Percentiles rank a stretch among this genome's conserved stretches.
These are phyloP conservation scores for Acanthisitta chloris DNA, from an alignment of 2,113 vertebrate species.

Conservation along the genomic window DNA sequence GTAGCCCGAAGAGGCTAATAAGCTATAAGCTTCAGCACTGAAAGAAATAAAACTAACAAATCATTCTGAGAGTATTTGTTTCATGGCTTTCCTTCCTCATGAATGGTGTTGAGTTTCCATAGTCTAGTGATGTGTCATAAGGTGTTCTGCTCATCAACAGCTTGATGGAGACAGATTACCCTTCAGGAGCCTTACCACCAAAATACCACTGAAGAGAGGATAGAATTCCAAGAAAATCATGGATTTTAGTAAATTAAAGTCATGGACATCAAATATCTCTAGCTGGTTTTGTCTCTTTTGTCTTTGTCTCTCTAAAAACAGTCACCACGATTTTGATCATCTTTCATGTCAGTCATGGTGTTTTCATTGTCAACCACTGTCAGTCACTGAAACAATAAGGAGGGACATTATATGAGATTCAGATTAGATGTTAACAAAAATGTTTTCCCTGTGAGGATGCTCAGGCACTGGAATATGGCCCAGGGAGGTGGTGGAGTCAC, in stretches of 20 bases:
- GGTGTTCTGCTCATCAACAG: neutral
- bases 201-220: neutral
- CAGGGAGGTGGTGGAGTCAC: too few relatives aligned
- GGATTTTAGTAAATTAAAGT: neutral
- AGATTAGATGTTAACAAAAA: too few relatives aligned
- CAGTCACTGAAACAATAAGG: neutral
- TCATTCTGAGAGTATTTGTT: neutral
- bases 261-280: neutral
- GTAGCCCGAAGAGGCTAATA: neutral
- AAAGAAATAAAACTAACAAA: slow-evolving; percentile 9
- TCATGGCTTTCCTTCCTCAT: neutral
- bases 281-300: neutral
- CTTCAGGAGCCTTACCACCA: neutral
- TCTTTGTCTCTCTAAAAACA: neutral
- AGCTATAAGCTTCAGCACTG: neutral
- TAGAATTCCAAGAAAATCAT: neutral
- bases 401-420: neutral
- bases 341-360: neutral
- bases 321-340: neutral
- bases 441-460: too few relatives aligned
- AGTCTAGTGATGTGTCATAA: neutral
- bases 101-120: neutral
- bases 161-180: neutral
- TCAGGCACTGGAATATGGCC: too few relatives aligned
- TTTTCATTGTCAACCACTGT: neutral